Percentiles rank a stretch among this genome's conserved stretches.
These are phyloP conservation scores for Torymus auratus DNA, from an alignment of 2,888 invertebrate genomes.

Conservation along the genomic window DNA sequence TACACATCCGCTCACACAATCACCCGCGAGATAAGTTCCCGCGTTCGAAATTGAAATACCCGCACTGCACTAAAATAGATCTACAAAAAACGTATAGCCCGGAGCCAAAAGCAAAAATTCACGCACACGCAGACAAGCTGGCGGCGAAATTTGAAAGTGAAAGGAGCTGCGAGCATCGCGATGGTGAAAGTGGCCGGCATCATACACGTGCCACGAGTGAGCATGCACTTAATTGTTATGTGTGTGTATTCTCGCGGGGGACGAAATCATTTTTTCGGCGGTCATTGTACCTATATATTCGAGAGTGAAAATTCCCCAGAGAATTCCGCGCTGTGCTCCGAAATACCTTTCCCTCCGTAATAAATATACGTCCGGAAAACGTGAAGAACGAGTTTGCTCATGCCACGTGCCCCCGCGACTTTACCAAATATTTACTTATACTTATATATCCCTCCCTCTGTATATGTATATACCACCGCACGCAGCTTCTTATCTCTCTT, in stretches of 20 bases:
- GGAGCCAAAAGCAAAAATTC: background rate
- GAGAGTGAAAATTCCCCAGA: constrained; percentile 16
- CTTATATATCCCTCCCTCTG: too few relatives aligned
- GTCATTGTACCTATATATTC: constrained; percentile 8
- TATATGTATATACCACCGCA: too few relatives aligned
- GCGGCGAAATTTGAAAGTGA: constrained; percentile 48
- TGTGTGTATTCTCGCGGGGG: too few relatives aligned
- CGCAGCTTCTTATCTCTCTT: too few relatives aligned
- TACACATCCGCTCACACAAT: too few relatives aligned
- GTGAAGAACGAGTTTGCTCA: constrained; percentile 23
- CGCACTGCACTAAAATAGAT: too few relatives aligned
- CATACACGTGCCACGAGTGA: too few relatives aligned
- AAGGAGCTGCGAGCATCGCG: constrained; percentile 1
- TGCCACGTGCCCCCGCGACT: background rate
- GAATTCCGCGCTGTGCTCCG: background rate
- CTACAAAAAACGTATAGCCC: background rate
- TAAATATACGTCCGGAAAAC: constrained; percentile 10
- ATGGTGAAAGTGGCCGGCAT: constrained; percentile 36
- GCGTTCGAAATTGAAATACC: too few relatives aligned
- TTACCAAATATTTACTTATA: constrained; percentile 23
- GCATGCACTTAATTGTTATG: too few relatives aligned
- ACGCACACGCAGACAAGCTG: background rate
- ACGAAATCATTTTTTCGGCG: constrained; percentile 1
- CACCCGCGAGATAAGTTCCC: too few relatives aligned
- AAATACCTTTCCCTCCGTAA: background rate